phyloP scores from a whole-genome alignment of 92 coral and sea anemone species.

The Porites evermanni region DNA sequence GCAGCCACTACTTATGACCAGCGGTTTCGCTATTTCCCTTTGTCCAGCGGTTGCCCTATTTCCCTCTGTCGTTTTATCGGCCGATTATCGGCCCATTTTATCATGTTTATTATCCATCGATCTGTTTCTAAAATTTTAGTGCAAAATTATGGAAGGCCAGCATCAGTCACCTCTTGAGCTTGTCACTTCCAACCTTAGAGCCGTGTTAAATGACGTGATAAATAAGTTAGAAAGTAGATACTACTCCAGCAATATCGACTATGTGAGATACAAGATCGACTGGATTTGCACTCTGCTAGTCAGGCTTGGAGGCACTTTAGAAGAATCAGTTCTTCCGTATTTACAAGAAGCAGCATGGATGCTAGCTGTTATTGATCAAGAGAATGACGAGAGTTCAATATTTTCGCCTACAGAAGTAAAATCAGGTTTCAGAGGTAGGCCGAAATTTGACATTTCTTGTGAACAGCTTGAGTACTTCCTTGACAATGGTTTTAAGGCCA shows the following conservation, averaged over 20 bases:
- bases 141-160: slow-evolving; percentile 48
- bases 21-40: too few relatives aligned
- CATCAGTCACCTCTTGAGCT: slow-evolving; percentile 41
- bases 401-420: slow-evolving; percentile 34
- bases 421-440: slow-evolving; percentile 67
- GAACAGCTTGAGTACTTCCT: slow-evolving; percentile 54
- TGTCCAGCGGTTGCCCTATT: too few relatives aligned
- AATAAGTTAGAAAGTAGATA: slow-evolving; percentile 51
- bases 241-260: slow-evolving; percentile 56
- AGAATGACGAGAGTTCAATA: slow-evolving; percentile 20
- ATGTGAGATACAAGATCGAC: slow-evolving; percentile 70
- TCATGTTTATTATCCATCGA: slow-evolving; percentile 2
- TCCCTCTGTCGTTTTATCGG: background rate
- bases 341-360: slow-evolving; percentile 50
- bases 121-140: slow-evolving; percentile 11
- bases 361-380: slow-evolving; percentile 49
- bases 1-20: background rate
- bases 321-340: slow-evolving; percentile 46
- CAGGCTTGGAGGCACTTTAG: slow-evolving; percentile 62
- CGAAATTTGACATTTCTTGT: slow-evolving; percentile 54
- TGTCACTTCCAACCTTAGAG: slow-evolving; percentile 32
- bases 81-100: too few relatives aligned
- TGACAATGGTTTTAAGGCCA: slow-evolving; percentile 61
- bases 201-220: slow-evolving; percentile 61
- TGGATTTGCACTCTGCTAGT: slow-evolving; percentile 72